These are phyloP conservation scores for Campylomormyrus numenius DNA, from an alignment of 2,113 vertebrate genomes.

Conservation along the genomic window DNA sequence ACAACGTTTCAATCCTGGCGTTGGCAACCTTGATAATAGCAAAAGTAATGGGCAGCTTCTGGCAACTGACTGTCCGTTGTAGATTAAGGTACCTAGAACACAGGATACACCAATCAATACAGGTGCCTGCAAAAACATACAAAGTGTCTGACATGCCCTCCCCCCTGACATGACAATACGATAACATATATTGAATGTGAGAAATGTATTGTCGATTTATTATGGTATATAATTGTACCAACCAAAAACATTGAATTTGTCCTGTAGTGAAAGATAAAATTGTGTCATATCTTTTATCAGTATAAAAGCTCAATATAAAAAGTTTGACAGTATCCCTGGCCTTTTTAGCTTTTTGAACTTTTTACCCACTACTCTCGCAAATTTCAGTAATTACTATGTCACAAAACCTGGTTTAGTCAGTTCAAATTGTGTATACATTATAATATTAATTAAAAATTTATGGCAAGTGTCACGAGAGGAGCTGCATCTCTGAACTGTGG, in stretches of 20 bases:
- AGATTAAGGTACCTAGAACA: not conserved
- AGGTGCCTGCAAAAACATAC: not conserved
- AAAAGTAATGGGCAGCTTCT: not conserved
- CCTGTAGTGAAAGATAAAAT: not conserved
- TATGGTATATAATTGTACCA: not conserved
- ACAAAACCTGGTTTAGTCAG: not conserved
- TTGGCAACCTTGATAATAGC: not conserved
- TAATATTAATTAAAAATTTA: conserved; percentile 19
- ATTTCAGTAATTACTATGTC: not conserved
- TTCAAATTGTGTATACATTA: not conserved
- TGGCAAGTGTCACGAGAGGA: conserved; percentile 3
- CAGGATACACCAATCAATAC: not conserved
- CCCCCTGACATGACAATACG: not conserved
- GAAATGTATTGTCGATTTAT: not conserved
- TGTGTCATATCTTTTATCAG: not conserved
- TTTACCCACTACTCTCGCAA: not conserved
- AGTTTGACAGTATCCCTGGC: not conserved
- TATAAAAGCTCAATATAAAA: not conserved
- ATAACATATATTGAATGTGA: not conserved
- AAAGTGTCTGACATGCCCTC: not conserved
- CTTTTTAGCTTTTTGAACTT: not conserved
- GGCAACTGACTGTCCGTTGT: not conserved
- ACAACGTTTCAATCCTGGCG: not conserved
- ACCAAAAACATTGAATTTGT: not conserved
- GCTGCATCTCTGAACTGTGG: not conserved